Conservation (phyloP, 53 echinoderm and acorn worm species). For the Patiria pectinifera region DNA sequence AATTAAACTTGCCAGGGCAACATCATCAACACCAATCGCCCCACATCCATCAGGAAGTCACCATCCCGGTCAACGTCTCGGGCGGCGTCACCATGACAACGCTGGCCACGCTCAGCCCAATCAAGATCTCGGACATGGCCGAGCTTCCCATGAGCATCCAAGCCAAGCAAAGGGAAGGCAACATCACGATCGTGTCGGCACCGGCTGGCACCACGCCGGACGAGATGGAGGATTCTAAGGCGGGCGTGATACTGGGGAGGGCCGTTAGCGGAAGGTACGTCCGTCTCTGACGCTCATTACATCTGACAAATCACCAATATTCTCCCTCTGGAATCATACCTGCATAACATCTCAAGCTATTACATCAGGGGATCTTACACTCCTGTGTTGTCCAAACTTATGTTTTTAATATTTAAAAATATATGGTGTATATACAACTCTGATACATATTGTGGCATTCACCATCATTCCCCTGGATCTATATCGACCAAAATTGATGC, state of each 20-base stretch:
- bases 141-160: conserved; percentile 57
- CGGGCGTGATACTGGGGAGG: conserved; percentile 28
- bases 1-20: conserved; percentile 41
- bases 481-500: too few species aligned
- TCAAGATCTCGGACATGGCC: conserved; percentile 71
- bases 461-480: too few species aligned
- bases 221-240: conserved; percentile 42
- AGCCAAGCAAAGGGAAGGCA: conserved; percentile 52
- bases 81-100: conserved; percentile 72
- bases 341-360: too few species aligned
- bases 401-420: too few species aligned
- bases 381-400: too few species aligned
- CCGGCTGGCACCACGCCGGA: conserved; percentile 49
- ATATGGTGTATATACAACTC: too few species aligned
- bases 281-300: conserved; percentile 37
- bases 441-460: too few species aligned
- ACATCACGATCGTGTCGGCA: conserved; percentile 47
- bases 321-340: too few species aligned
- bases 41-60: conserved; percentile 66
- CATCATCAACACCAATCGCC: conserved; percentile 63
- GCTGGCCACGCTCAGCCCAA: conserved; percentile 65
- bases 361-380: too few species aligned
- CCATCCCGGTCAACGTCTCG: conserved; percentile 69
- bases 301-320: neutral
- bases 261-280: conserved; percentile 38